A percentile compares a stretch with the other conserved stretches of the same genome.
These are phyloP conservation scores for Pheucticus melanocephalus DNA, from an alignment of 2,113 vertebrate genomes.

Conservation along the genomic window DNA sequence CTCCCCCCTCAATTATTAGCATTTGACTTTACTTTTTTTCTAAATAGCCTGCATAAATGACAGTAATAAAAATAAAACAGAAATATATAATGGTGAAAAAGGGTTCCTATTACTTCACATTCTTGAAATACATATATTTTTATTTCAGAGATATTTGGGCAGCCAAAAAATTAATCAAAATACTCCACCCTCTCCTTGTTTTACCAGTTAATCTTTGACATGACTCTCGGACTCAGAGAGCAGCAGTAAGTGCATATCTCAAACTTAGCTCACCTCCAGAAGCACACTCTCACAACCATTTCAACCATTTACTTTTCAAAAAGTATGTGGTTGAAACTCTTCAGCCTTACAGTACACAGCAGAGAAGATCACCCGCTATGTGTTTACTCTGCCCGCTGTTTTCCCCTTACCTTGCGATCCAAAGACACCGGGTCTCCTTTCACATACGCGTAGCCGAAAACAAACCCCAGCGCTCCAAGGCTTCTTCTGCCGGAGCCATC, in stretches of 20 bases:
- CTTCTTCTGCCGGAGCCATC: conserved; percentile 14
- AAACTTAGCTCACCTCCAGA: background rate
- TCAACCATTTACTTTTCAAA: background rate
- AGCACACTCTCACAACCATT: background rate
- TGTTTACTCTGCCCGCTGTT: background rate
- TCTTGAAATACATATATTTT: background rate
- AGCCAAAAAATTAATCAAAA: background rate
- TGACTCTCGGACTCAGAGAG: background rate
- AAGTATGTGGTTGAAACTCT: background rate
- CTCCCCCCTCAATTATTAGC: background rate
- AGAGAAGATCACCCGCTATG: background rate
- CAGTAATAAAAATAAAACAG: background rate
- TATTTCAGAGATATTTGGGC: background rate
- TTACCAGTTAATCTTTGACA: conserved; percentile 46
- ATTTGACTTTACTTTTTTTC: background rate
- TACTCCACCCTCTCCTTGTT: background rate
- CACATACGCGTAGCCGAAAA: background rate
- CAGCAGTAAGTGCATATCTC: background rate
- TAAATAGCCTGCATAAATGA: background rate
- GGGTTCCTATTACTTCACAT: background rate
- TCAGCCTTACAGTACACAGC: background rate
- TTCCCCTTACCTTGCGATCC: conserved; percentile 35
- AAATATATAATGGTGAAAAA: background rate
- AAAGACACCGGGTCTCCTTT: background rate
- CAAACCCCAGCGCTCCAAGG: accelerated